phyloP scores from a whole-genome alignment of 2,888 invertebrate species.

The Drosophila yooni region DNA sequence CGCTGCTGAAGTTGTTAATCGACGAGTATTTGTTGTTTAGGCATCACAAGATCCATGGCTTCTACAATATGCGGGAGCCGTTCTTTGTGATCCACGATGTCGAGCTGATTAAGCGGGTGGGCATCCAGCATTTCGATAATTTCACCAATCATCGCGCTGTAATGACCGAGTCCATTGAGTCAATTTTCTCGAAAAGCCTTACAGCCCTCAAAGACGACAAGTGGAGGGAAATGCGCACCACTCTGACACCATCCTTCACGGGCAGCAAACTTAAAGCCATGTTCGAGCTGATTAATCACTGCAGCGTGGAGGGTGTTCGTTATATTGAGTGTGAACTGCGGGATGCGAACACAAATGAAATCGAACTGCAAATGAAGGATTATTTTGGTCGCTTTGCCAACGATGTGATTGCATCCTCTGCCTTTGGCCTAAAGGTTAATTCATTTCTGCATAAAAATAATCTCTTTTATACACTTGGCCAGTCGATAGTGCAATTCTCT shows the following conservation, averaged over 20 bases:
- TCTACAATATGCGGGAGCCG: conserved; percentile 84
- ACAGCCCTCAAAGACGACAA: conserved; percentile 84
- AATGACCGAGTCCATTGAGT: conserved; percentile 82
- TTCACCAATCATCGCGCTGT: conserved; percentile 85
- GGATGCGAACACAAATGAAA: conserved; percentile 5
- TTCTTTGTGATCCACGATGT: conserved; percentile 85
- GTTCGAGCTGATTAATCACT: conserved; percentile 79
- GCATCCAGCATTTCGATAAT: conserved; percentile 87
- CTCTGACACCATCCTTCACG: conserved; percentile 85
- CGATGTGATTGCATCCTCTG: conserved; percentile 85
- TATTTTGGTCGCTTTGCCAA: conserved; percentile 78
- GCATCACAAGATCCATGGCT: conserved; percentile 84
- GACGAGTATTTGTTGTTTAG: conserved; percentile 30
- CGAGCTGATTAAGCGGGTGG: conserved; percentile 86
- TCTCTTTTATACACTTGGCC: conserved; percentile 86
- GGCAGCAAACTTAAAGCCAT: conserved; percentile 86
- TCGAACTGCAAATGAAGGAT: conserved; percentile 84
- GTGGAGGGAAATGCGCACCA: conserved; percentile 84
- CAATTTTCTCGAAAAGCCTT: conserved; percentile 86
- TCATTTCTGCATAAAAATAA: conserved; percentile 86
- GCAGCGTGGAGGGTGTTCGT: conserved; percentile 65
- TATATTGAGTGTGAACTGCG: conserved; percentile 50
- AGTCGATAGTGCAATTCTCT: conserved; percentile 83
- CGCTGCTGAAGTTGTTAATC: conserved; percentile 48
- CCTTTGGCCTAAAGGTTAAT: conserved; percentile 86